A percentile compares a stretch with the other conserved stretches of the same genome.
phyloP scores from a whole-genome alignment of 2,888 invertebrate genomes.

The Idaea straminata region DNA sequence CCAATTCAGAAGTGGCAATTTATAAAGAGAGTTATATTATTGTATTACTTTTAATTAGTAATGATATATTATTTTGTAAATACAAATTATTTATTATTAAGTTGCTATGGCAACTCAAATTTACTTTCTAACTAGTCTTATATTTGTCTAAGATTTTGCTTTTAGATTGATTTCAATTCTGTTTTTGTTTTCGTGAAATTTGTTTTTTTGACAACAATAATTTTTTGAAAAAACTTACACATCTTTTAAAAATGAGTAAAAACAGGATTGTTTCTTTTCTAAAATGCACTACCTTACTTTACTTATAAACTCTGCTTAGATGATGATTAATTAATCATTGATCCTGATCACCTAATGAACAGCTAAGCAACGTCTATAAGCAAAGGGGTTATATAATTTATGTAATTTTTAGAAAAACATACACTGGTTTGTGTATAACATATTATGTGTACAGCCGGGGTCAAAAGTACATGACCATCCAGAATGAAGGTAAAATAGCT shows the following conservation, averaged over 20 bases:
- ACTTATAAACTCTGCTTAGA: background rate
- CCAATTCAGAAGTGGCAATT: constrained; percentile 9
- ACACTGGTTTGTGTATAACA: constrained; percentile 67
- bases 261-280: background rate
- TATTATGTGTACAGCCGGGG: constrained; percentile 19
- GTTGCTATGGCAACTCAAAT: constrained; percentile 23
- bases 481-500: too few species aligned
- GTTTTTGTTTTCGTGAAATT: constrained; percentile 5
- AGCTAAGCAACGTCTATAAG: background rate
- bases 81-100: constrained; percentile 28
- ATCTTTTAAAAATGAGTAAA: background rate
- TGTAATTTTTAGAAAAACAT: constrained; percentile 50
- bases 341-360: background rate
- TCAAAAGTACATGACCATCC: constrained; percentile 13
- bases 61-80: constrained; percentile 24
- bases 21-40: constrained; percentile 24
- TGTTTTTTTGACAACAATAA: background rate
- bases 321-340: too few species aligned
- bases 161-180: background rate
- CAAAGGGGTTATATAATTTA: background rate
- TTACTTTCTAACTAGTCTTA: constrained; percentile 11
- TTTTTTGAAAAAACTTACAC: background rate
- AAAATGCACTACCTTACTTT: background rate
- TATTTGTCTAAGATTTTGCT: background rate
- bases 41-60: constrained; percentile 21